Percentiles rank a stretch among this genome's conserved stretches.
Conservation (phyloP, 2,888 invertebrate genomes). For the Acronicta psi region DNA sequence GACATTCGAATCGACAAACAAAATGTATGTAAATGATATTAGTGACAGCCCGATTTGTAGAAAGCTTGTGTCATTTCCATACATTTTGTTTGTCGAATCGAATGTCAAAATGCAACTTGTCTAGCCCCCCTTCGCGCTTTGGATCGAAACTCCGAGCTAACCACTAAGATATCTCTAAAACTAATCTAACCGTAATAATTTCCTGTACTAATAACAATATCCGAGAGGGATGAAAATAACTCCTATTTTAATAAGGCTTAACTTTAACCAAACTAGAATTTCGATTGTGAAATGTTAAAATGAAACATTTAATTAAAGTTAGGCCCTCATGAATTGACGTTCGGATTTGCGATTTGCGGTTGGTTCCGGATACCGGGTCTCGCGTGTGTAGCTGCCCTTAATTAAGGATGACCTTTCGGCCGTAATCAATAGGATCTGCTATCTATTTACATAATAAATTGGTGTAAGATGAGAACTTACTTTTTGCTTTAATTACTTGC, state of each 20-base stretch:
- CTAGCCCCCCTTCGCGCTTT: no score
- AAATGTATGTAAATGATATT: no score
- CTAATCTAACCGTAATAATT: no score
- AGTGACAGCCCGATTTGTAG: no score
- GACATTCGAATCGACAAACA: no score
- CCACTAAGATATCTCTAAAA: no score
- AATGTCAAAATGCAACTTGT: no score
- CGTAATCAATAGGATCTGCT: conserved; percentile 40
- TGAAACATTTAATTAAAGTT: conserved; percentile 46
- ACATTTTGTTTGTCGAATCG: no score
- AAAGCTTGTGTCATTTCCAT: no score
- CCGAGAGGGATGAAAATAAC: conserved; percentile 23
- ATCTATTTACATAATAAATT: conserved; percentile 52
- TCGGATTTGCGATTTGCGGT: conserved; percentile 48
- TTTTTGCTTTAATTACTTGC: conserved; percentile 18
- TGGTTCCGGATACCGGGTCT: conserved; percentile 24
- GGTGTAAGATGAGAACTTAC: conserved; percentile 35
- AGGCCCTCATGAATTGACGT: conserved; percentile 34
- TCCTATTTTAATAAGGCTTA: conserved; percentile 26
- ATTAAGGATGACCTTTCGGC: conserved; percentile 49
- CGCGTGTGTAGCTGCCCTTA: conserved; percentile 52
- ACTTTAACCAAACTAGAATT: conserved; percentile 21
- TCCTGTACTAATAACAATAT: conserved; percentile 6
- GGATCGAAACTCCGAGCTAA: no score
- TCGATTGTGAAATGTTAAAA: conserved; percentile 38